Evolutionary conservation across 2,113 vertebrate species (phyloP).

Genomic region (Eulacestoma nigropectus): DNA sequence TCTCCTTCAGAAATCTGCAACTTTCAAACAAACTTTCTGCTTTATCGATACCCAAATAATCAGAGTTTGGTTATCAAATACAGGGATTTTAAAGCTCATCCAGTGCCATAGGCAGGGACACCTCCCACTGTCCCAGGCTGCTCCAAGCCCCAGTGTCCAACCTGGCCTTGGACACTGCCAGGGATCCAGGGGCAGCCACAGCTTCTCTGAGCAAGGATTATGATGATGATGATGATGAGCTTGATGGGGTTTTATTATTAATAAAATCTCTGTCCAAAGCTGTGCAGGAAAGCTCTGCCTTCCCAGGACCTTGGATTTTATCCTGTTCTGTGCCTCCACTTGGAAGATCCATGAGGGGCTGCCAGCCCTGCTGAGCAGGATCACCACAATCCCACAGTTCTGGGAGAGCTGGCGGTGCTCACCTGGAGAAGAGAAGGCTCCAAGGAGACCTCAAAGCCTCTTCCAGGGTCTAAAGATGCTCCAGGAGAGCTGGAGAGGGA

Average conservation of each 20-base stretch:
- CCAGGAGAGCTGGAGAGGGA: not conserved
- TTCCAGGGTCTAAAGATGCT: not conserved
- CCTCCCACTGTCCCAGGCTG: not conserved
- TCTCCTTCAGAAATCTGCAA: not conserved
- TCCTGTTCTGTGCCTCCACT: rapidly evolving
- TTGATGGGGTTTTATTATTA: not conserved
- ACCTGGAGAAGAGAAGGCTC: not conserved
- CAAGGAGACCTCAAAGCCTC: not conserved
- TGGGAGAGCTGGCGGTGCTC: not conserved
- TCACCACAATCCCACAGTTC: not conserved
- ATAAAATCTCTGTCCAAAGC: not conserved
- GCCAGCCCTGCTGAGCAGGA: rapidly evolving
- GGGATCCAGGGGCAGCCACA: not conserved
- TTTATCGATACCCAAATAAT: not conserved
- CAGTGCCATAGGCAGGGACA: not conserved
- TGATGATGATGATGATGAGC: not conserved
- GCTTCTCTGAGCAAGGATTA: not conserved
- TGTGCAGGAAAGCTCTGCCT: not conserved
- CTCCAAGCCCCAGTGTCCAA: not conserved
- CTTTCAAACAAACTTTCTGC: not conserved
- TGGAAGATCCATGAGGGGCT: rapidly evolving
- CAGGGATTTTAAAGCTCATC: not conserved
- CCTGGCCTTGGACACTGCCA: not conserved
- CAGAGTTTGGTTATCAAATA: not conserved
- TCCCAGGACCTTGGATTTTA: not conserved